phyloP scores from a whole-genome alignment of 2,888 invertebrate species.

The Calliphora vomitoria region DNA sequence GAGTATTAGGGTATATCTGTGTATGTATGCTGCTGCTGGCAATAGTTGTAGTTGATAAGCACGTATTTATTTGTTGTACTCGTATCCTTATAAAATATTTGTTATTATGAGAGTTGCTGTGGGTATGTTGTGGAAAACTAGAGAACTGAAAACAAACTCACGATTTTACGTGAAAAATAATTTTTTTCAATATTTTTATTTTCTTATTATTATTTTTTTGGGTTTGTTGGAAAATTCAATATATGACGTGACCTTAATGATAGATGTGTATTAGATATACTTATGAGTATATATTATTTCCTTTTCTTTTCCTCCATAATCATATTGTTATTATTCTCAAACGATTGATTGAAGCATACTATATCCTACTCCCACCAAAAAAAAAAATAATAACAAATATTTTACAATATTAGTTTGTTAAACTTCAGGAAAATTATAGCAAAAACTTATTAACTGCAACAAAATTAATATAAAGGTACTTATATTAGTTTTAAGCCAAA shows the following conservation, averaged over 20 bases:
- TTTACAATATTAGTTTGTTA: too few species aligned
- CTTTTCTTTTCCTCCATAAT: background rate
- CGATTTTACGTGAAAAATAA: slow-evolving; percentile 68
- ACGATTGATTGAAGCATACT: slow-evolving; percentile 51
- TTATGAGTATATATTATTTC: slow-evolving; percentile 13
- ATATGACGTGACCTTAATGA: slow-evolving; percentile 79
- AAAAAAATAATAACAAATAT: too few species aligned
- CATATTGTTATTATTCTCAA: slow-evolving; percentile 37
- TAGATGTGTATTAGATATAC: slow-evolving; percentile 71
- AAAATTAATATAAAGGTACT: too few species aligned
- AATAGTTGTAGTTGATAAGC: slow-evolving; percentile 62
- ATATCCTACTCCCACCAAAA: background rate
- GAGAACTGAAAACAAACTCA: slow-evolving; percentile 65
- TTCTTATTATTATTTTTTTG: slow-evolving; percentile 44
- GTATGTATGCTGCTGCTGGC: too few species aligned
- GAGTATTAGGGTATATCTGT: slow-evolving; percentile 25
- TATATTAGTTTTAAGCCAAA: too few species aligned
- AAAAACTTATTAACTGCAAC: too few species aligned
- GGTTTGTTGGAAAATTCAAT: slow-evolving; percentile 75
- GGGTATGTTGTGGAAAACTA: slow-evolving; percentile 15
- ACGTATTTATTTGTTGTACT: slow-evolving; percentile 73
- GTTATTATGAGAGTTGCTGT: background rate
- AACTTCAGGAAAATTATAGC: too few species aligned
- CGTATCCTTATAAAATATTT: slow-evolving; percentile 66
- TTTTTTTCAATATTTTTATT: slow-evolving; percentile 45